Conservation (phyloP, 2,113 vertebrate genomes). For the Octodon degus region DNA sequence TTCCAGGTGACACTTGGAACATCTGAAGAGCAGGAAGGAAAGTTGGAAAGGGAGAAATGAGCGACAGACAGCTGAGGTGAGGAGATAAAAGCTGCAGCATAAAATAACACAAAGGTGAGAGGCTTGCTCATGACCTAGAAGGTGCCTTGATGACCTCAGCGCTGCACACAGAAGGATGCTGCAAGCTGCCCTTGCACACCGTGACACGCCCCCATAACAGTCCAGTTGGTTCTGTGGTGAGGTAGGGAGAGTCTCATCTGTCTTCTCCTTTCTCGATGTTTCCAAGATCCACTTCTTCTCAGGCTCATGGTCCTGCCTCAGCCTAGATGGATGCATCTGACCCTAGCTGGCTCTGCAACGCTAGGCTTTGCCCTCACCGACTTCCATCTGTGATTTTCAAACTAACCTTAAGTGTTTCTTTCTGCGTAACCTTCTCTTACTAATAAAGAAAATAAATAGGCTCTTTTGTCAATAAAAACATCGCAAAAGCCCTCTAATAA, state of each 20-base stretch:
- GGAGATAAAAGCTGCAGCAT: accelerated
- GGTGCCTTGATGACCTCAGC: background rate
- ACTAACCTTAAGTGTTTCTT: conserved; percentile 51
- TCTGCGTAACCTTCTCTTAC: background rate
- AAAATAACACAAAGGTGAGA: background rate
- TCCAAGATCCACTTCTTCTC: background rate
- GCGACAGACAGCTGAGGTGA: background rate
- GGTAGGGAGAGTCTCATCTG: too few species aligned
- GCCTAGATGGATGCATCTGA: background rate
- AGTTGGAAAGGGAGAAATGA: background rate
- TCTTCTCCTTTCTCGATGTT: background rate
- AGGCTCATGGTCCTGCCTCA: background rate
- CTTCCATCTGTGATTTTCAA: background rate
- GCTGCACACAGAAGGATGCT: background rate
- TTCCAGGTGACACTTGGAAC: background rate
- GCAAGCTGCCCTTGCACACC: too few species aligned
- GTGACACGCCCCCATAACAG: background rate
- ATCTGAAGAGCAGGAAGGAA: background rate
- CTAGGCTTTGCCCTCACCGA: background rate
- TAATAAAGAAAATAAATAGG: conserved; percentile 61
- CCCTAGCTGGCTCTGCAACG: background rate
- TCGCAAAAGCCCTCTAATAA: conserved; percentile 29
- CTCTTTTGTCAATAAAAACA: conserved; percentile 53
- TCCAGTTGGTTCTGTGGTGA: background rate
- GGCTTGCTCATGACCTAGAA: background rate